Evolutionary conservation across 1,140 invertebrate genomes (phyloP), one percentile per base, ranked within the genome.

Genomic region (Bombus pyrosoma): DNA sequence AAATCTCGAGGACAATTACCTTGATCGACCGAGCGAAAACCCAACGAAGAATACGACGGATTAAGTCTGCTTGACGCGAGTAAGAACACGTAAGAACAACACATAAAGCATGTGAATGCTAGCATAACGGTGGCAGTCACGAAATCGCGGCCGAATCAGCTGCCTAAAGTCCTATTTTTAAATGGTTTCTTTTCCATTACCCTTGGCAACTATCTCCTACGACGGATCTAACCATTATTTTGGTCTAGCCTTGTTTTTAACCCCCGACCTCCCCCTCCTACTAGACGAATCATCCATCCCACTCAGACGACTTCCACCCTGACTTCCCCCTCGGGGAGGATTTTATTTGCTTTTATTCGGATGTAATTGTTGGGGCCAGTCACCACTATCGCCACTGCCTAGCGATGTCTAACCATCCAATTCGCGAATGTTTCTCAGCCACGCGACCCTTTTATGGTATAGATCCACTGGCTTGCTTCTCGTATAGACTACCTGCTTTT

Each of bases 301-400:
- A 71, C 79, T 78, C 86, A 89, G 81, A 87, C 88, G 81, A 74
- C 90, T 81, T 57, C 69, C 39, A 80, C 73, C 71, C 72, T 37
- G 39, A 22, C 62, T 71, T 57, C 76, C n/a, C 85, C 82, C 25
- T 37, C 34, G 39, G 81, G 22, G 37, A 79, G 88, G 90, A 90
- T 92, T 94, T 94, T 93, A 94, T 94, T 95, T 93, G 92, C 92
- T 95, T 94, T 94, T 94, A 94, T 95, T 94, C 93, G 77, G 87
- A 91, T 94, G 94, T 95, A 95, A 95, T 95, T 95, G 94, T 94
- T 94, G 93, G 94, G 94, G 92, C 94, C 94, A 95, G 94, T 94
- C 94, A 94, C 94, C 93, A 94, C 94, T 94, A 95, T 94, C 94
- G 92, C 92, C 91, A 94, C 92, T 93, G 90, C 91, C 89, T 91